Evolutionary conservation across 1,140 invertebrate genomes (phyloP).

Genomic region (Anastatus disparis): DNA sequence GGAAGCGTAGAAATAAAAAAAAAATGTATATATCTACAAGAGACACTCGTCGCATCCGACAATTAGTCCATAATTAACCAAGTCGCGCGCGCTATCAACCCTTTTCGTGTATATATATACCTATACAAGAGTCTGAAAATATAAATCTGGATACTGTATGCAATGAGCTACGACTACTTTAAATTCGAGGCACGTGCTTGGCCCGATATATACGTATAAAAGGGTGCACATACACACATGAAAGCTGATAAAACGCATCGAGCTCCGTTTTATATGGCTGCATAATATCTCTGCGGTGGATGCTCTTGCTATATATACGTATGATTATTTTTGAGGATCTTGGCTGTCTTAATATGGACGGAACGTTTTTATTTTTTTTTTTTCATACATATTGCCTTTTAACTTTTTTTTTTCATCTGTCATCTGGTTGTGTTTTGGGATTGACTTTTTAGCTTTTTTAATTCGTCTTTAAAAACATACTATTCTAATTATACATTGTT

Average conservation of each 20-base stretch:
- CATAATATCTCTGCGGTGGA: no score
- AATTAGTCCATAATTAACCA: constrained; percentile 63
- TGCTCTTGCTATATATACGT: no score
- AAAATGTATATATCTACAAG: not conserved
- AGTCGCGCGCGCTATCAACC: constrained; percentile 50
- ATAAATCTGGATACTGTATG: constrained; percentile 34
- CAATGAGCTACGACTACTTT: constrained; percentile 39
- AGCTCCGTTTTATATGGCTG: not conserved
- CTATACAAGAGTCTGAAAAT: not conserved
- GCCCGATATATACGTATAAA: no score
- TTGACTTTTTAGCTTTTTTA: no score
- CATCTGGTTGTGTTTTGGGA: no score
- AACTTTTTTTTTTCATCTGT: no score
- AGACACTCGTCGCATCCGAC: constrained; percentile 43
- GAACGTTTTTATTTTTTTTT: no score
- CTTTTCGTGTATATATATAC: constrained; percentile 41
- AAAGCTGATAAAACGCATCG: constrained; percentile 17
- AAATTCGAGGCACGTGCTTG: constrained; percentile 50
- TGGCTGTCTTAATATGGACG: no score
- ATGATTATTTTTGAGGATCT: no score
- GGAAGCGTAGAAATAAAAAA: not conserved
- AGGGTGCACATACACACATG: constrained; percentile 25
- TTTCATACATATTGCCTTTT: no score
- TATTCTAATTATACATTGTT: no score
- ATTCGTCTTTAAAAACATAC: no score